Percentiles rank a stretch among this genome's conserved stretches.
These are phyloP conservation scores for Drosophila saltans DNA, from an alignment of 1,140 invertebrate genomes.

Conservation along the genomic window DNA sequence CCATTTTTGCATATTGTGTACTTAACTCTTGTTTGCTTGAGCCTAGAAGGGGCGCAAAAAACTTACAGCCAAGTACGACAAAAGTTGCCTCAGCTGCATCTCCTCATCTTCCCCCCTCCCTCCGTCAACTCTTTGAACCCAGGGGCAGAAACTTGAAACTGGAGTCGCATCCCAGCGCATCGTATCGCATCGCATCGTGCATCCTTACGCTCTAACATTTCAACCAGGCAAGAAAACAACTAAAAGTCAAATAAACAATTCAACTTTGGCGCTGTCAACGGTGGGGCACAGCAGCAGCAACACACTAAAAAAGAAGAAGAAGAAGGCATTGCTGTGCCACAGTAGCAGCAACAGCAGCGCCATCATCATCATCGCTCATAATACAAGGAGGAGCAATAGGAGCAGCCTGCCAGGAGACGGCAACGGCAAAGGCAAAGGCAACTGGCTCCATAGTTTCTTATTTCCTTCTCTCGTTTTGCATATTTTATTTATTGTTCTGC, in stretches of 20 bases:
- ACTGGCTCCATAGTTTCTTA: conserved; percentile 65
- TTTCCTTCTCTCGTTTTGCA: conserved; percentile 75
- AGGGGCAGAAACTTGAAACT: conserved; percentile 63
- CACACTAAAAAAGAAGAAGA: background rate
- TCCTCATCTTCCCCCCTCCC: background rate
- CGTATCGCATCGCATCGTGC: conserved; percentile 4
- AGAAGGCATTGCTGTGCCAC: background rate
- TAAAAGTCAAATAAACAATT: conserved; percentile 82
- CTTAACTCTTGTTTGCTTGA: conserved; percentile 57
- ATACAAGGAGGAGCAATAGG: conserved; percentile 51
- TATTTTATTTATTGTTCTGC: conserved; percentile 71
- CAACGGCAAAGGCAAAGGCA: conserved; percentile 5
- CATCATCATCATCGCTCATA: conserved; percentile 76
- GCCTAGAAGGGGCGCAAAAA: conserved; percentile 41
- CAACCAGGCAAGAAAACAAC: conserved; percentile 72
- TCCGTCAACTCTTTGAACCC: conserved; percentile 50
- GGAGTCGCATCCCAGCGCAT: conserved; percentile 15
- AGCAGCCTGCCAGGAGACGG: conserved; percentile 15
- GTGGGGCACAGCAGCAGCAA: conserved; percentile 19
- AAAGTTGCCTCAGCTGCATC: conserved; percentile 27
- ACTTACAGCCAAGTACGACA: conserved; percentile 32
- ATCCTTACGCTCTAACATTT: conserved; percentile 54
- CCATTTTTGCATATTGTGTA: conserved; percentile 57
- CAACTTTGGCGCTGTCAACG: conserved; percentile 77
- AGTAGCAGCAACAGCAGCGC: conserved; percentile 32